These are phyloP conservation scores for Tiliqua scincoides DNA, from an alignment of 2,113 vertebrate genomes.

Conservation along the genomic window DNA sequence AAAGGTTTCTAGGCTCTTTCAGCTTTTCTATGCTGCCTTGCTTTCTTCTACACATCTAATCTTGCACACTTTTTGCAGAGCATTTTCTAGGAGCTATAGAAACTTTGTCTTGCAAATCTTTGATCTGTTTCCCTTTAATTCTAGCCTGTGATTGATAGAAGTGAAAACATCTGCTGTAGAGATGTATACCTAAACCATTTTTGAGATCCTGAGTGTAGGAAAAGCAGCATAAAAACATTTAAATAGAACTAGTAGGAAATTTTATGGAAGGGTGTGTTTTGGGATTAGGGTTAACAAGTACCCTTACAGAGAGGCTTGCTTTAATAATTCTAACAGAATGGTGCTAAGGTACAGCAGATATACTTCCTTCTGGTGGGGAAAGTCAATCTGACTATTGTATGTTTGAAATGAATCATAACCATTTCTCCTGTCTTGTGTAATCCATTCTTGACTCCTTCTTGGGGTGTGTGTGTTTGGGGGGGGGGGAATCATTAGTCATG, in stretches of 20 bases:
- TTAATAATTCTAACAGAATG: not conserved
- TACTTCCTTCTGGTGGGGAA: not conserved
- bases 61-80: not conserved
- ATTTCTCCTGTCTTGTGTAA: not conserved
- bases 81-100: not conserved
- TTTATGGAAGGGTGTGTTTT: not conserved
- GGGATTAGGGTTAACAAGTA: not conserved
- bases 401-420: not conserved
- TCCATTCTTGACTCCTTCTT: not conserved
- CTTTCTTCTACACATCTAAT: not conserved
- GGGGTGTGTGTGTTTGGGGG: not conserved
- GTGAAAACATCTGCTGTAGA: not conserved
- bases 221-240: too few species aligned
- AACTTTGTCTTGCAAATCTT: not conserved
- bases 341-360: not conserved
- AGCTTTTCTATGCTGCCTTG: not conserved
- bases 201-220: too few species aligned
- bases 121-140: not conserved
- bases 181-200: too few species aligned
- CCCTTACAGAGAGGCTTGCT: not conserved
- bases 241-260: not conserved
- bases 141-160: not conserved
- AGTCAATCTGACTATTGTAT: not conserved
- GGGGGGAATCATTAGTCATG: not conserved
- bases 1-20: not conserved